Conservation (phyloP, 2,888 invertebrate species). For the Nemapogon koenigi region DNA sequence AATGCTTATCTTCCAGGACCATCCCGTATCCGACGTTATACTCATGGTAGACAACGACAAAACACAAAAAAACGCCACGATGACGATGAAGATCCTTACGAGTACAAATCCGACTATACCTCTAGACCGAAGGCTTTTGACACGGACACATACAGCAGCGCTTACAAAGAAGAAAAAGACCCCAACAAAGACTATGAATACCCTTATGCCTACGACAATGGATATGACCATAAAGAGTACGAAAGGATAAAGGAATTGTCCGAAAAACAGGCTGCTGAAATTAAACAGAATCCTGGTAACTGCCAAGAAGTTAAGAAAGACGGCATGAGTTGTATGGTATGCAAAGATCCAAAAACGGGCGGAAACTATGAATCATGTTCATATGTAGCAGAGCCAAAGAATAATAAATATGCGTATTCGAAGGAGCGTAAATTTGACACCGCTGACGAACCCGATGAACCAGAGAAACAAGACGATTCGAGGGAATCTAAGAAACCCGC, state of each 20-base stretch:
- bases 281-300: conserved; percentile 67
- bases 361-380: conserved; percentile 82
- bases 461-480: conserved; percentile 40
- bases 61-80: conserved; percentile 35
- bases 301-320: conserved; percentile 71
- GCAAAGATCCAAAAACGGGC: conserved; percentile 76
- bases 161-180: conserved; percentile 46
- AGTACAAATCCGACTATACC: conserved; percentile 52
- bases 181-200: conserved; percentile 50
- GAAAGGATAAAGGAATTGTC: conserved; percentile 66
- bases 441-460: conserved; percentile 61
- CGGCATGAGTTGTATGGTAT: conserved; percentile 74
- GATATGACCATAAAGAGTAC: conserved; percentile 59
- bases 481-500: conserved; percentile 35
- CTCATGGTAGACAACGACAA: conserved; percentile 45
- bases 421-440: conserved; percentile 69
- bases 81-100: conserved; percentile 56
- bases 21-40: conserved; percentile 54
- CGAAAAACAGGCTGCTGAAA: conserved; percentile 67
- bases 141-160: conserved; percentile 45
- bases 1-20: conserved; percentile 57
- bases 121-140: conserved; percentile 60
- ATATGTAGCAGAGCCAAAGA: conserved; percentile 75
- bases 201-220: conserved; percentile 53
- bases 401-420: conserved; percentile 72